Conservation (phyloP, 2,113 vertebrate species). For the Anser cygnoides region DNA sequence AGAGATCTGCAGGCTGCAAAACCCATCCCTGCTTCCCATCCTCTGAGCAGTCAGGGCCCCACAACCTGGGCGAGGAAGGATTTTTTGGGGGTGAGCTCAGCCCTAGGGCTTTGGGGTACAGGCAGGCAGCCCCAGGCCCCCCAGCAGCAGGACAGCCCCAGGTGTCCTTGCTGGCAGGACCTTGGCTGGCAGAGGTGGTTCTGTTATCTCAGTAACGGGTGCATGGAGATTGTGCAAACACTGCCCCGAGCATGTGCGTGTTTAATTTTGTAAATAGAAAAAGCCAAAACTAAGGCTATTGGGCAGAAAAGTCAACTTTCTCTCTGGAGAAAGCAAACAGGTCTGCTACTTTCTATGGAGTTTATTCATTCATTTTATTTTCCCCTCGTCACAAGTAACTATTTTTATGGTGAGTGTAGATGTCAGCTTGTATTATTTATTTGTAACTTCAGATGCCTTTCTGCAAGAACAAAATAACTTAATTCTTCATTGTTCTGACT, state of each 20-base stretch:
- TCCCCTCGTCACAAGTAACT: neutral
- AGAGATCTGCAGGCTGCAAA: neutral
- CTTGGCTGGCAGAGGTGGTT: neutral
- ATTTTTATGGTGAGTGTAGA: neutral
- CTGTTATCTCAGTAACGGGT: too few relatives aligned
- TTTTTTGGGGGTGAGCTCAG: neutral
- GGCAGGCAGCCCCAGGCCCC: too few relatives aligned
- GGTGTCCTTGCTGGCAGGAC: too few relatives aligned
- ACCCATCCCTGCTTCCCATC: neutral
- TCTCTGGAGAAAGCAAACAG: neutral
- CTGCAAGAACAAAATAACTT: neutral
- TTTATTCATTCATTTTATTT: neutral
- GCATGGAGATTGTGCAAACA: accelerated
- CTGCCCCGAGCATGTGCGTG: accelerated
- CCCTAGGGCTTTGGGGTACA: accelerated
- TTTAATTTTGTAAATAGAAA: neutral
- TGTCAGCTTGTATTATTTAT: neutral
- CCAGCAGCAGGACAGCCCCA: too few relatives aligned
- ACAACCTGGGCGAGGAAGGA: neutral
- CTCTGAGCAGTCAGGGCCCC: neutral
- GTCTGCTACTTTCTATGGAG: neutral
- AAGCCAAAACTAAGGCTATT: neutral
- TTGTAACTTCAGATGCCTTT: neutral
- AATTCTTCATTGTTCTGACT: neutral
- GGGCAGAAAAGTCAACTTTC: neutral